Conservation (phyloP, 2,113 vertebrate genomes). For the Carassius auratus region DNA sequence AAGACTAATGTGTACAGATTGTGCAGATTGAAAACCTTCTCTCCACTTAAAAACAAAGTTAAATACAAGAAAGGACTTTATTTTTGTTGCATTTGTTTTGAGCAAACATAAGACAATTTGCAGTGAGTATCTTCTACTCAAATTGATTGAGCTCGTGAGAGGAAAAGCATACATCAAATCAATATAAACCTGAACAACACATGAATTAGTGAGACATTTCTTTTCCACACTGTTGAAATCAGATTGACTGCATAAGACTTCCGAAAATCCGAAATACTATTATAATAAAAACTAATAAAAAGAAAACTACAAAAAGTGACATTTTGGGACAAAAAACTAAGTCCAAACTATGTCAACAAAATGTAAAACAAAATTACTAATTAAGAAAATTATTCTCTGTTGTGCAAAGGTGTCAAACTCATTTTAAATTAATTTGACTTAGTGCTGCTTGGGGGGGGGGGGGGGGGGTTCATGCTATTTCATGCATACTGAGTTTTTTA, state of each 20-base stretch:
- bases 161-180: background rate
- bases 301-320: background rate
- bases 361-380: background rate
- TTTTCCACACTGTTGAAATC: background rate
- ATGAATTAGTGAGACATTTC: background rate
- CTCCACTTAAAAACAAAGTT: background rate
- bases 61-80: background rate
- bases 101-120: background rate
- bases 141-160: background rate
- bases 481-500: too few relatives aligned
- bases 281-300: background rate
- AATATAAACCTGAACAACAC: background rate
- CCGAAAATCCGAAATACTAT: too few relatives aligned
- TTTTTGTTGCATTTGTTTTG: conserved; percentile 4
- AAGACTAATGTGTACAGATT: background rate
- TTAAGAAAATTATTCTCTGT: background rate
- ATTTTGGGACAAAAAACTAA: too few relatives aligned
- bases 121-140: background rate
- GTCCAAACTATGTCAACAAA: too few relatives aligned
- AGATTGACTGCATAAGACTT: background rate
- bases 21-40: background rate
- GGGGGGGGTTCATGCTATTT: too few relatives aligned
- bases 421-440: background rate
- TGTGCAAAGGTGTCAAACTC: background rate
- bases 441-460: background rate